phyloP scores from a whole-genome alignment of 2,113 vertebrate species.

The Rana temporaria region DNA sequence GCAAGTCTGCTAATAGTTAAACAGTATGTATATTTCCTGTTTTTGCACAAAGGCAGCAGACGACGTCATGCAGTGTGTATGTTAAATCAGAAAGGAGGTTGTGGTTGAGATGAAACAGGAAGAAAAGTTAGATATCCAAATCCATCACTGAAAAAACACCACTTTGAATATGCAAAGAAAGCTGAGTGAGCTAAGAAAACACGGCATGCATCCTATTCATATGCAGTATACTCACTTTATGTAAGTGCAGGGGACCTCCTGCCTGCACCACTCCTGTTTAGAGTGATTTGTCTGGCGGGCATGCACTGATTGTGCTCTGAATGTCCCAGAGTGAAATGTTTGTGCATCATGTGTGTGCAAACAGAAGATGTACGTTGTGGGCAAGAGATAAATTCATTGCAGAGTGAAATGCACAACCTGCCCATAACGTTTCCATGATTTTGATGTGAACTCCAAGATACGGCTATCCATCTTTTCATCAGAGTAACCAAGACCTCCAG shows the following conservation, averaged over 20 bases:
- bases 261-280: neutral
- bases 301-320: neutral
- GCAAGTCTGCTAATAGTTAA: neutral
- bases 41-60: slow-evolving; percentile 19
- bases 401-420: too few species aligned
- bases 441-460: too few species aligned
- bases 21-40: slow-evolving; percentile 42
- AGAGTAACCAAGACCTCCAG: too few species aligned
- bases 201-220: slow-evolving; percentile 11
- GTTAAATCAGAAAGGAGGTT: slow-evolving; percentile 37
- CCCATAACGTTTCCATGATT: too few species aligned
- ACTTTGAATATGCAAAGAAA: slow-evolving; percentile 37
- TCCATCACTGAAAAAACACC: slow-evolving; percentile 44
- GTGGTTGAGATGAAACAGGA: slow-evolving; percentile 53
- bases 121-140: slow-evolving; percentile 37
- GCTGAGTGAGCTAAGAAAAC: slow-evolving; percentile 13
- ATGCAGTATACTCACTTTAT: slow-evolving; percentile 4
- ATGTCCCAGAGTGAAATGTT: too few species aligned
- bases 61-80: slow-evolving; percentile 24
- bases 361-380: too few species aligned
- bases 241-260: neutral
- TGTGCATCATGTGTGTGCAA: too few species aligned
- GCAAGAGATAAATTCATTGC: too few species aligned
- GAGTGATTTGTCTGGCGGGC: neutral
- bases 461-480: too few species aligned